Evolutionary conservation across 35 echinoderm and acorn worm species (phyloP).

Genomic region (Heliocidaris tuberculata): DNA sequence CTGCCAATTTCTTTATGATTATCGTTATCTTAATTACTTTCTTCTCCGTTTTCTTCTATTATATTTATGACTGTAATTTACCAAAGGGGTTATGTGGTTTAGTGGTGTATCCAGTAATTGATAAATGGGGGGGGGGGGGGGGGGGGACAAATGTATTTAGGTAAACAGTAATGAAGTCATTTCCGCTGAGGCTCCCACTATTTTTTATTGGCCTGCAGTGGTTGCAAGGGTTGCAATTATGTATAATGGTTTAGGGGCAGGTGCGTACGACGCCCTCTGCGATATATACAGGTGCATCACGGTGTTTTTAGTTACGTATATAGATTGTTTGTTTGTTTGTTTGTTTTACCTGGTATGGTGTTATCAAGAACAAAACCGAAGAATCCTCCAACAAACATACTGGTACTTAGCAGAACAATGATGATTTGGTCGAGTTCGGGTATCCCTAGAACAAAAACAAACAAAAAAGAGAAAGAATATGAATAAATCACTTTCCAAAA

Average conservation of each 20-base stretch:
- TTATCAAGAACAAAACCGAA: conserved; percentile 86
- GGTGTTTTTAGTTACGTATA: no score
- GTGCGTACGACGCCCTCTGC: neutral
- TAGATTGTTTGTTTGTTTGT: no score
- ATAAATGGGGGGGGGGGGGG: no score
- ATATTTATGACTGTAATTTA: neutral
- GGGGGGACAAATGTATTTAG: neutral
- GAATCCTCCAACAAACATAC: conserved; percentile 94
- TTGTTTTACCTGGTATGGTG: conserved; percentile 70
- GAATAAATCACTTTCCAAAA: neutral
- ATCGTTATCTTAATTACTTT: neutral
- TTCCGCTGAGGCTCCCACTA: neutral
- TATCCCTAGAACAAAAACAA: conserved; percentile 44
- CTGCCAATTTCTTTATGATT: neutral
- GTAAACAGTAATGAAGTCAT: neutral
- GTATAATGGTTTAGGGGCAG: neutral
- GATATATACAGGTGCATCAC: no score
- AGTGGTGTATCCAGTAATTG: neutral
- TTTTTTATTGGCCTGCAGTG: neutral
- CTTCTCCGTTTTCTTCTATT: neutral
- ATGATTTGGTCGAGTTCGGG: conserved; percentile 78
- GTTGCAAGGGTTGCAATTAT: neutral
- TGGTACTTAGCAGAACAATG: conserved; percentile 76
- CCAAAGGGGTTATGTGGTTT: neutral
- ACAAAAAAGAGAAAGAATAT: neutral